Evolutionary conservation across 1,140 invertebrate species (phyloP).

Genomic region (Bradynema listronoti): DNA sequence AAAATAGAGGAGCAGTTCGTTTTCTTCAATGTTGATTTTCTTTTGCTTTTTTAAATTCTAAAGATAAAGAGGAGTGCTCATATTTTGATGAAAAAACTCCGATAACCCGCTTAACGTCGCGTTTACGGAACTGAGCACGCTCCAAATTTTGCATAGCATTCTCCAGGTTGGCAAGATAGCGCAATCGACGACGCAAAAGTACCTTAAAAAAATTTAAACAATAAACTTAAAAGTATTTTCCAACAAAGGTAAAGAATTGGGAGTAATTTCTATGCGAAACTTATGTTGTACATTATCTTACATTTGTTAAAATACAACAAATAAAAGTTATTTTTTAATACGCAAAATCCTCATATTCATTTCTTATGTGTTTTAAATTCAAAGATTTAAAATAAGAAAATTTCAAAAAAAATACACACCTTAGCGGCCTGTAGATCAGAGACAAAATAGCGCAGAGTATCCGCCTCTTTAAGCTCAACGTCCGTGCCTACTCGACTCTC

Average conservation of each 20-base stretch:
- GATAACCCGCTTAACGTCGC: too few relatives aligned
- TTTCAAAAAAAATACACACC: constrained; percentile 35
- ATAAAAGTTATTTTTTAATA: too few relatives aligned
- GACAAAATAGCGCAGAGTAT: constrained; percentile 93
- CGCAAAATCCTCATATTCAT: too few relatives aligned
- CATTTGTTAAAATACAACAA: too few relatives aligned
- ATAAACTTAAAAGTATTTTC: too few relatives aligned
- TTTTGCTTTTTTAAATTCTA: too few relatives aligned
- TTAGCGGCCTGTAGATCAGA: constrained; percentile 90
- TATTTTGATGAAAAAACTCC: too few relatives aligned
- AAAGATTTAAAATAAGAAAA: not conserved
- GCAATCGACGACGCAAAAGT: constrained; percentile 78
- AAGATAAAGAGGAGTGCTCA: too few relatives aligned
- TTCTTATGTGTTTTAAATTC: too few relatives aligned
- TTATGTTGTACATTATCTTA: not conserved
- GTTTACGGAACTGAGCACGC: constrained; percentile 88
- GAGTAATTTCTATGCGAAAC: not conserved
- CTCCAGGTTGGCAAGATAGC: constrained; percentile 85
- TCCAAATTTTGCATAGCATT: constrained; percentile 90
- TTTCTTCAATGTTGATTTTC: too few relatives aligned
- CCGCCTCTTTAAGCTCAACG: constrained; percentile 93
- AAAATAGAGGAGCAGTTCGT: too few relatives aligned
- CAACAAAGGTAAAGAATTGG: not conserved
- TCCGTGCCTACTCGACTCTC: constrained; percentile 94
- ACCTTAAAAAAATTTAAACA: constrained; percentile 62